Conservation (phyloP, 2,797 vertebrate species). For the Macropus fuliginosus region DNA sequence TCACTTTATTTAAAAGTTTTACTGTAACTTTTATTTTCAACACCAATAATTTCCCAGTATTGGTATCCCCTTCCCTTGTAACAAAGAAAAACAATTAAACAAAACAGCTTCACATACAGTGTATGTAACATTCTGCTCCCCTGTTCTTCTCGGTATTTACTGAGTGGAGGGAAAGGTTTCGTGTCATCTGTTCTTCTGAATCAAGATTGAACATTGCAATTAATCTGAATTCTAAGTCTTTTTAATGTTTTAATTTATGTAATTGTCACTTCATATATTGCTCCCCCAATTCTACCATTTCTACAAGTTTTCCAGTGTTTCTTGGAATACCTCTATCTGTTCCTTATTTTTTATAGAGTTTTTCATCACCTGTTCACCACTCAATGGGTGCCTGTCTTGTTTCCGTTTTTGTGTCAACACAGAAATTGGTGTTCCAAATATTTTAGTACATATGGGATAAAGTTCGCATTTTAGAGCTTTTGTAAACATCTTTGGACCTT, state of each 20-base stretch:
- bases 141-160: not conserved
- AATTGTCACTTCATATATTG: not conserved
- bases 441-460: not conserved
- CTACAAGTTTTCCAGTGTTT: not conserved
- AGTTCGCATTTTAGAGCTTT: not conserved
- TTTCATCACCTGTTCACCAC: not conserved
- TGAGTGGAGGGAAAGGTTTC: not conserved
- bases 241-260: not conserved
- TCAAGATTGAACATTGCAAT: not conserved
- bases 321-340: not conserved
- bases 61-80: not conserved
- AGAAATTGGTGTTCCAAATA: not conserved
- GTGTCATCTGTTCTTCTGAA: not conserved
- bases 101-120: not conserved
- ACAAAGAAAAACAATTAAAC: not conserved
- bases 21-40: not conserved
- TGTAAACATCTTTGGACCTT: not conserved
- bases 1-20: not conserved
- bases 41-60: not conserved
- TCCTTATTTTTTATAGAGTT: not conserved
- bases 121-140: not conserved
- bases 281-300: not conserved
- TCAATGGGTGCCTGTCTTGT: not conserved
- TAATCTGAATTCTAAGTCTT: not conserved
- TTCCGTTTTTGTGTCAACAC: not conserved